A percentile compares a stretch with the other conserved stretches of the same genome.
Conservation (phyloP, 2,113 vertebrate species). For the Pristiophorus japonicus region DNA sequence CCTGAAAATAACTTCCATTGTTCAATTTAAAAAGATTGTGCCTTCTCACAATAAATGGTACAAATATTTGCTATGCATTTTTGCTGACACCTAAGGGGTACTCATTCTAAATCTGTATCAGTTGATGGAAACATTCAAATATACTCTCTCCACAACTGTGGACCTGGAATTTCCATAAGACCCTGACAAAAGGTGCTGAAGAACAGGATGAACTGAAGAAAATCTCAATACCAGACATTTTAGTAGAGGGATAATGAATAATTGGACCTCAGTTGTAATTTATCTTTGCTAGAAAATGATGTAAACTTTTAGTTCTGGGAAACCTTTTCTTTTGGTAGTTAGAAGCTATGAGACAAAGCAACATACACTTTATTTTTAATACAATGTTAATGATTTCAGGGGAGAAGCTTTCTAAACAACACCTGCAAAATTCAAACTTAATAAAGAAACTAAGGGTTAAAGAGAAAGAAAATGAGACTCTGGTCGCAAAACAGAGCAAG, state of each 20-base stretch:
- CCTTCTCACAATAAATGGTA: neutral
- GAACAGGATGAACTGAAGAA: neutral
- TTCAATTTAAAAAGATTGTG: neutral
- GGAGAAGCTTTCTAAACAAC: conserved; percentile 96
- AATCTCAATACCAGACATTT: neutral
- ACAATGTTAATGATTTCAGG: conserved; percentile 54
- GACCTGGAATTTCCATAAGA: neutral
- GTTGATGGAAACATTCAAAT: neutral
- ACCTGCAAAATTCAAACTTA: conserved; percentile 89
- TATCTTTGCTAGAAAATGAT: neutral
- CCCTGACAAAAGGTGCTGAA: neutral
- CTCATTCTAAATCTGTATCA: neutral
- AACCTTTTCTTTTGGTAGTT: neutral
- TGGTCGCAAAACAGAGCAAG: conserved; percentile 70
- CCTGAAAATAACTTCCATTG: neutral
- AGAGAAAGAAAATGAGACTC: conserved; percentile 82
- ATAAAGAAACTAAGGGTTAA: conserved; percentile 94
- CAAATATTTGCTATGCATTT: neutral
- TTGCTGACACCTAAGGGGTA: neutral
- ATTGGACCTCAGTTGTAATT: neutral
- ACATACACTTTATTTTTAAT: neutral
- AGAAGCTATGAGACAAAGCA: neutral
- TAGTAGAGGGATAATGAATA: neutral
- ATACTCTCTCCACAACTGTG: neutral
- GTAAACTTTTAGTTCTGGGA: neutral